A percentile compares a stretch with the other conserved stretches of the same genome.
Conservation (phyloP, 2,113 vertebrate genomes). For the Brachyistius frenatus region DNA sequence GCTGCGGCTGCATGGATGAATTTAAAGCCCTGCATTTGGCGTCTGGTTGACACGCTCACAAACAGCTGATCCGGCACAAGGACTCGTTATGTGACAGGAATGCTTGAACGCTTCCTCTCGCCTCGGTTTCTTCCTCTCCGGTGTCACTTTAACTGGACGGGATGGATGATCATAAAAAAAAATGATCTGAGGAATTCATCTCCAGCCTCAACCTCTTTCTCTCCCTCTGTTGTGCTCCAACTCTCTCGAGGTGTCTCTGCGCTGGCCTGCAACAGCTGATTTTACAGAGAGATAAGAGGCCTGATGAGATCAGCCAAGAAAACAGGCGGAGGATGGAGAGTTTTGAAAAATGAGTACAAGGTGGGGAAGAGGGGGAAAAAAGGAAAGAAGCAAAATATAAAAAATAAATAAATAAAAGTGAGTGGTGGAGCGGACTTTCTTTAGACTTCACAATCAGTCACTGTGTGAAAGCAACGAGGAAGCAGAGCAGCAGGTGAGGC, state of each 20-base stretch:
- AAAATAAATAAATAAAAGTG: background rate
- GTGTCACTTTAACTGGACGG: conserved; percentile 51
- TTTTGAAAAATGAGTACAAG: conserved; percentile 41
- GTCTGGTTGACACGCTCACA: conserved; percentile 2
- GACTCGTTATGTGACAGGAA: background rate
- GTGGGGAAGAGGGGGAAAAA: no score
- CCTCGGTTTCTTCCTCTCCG: background rate
- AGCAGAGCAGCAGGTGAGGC: background rate
- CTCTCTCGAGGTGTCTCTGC: conserved; percentile 58
- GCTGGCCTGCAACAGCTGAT: conserved; percentile 44
- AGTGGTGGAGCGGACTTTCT: background rate
- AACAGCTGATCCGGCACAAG: conserved; percentile 11
- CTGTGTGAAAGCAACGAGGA: background rate
- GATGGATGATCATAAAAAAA: background rate
- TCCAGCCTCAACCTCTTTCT: conserved; percentile 31
- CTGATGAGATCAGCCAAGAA: conserved; percentile 65
- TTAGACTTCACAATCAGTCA: background rate
- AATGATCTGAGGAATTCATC: conserved; percentile 54
- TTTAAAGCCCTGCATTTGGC: background rate
- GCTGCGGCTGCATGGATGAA: no score
- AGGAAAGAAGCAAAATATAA: background rate
- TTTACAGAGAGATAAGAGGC: conserved; percentile 40
- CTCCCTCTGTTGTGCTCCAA: conserved; percentile 27
- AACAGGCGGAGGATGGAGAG: conserved; percentile 12
- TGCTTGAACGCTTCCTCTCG: conserved; percentile 19